These are phyloP conservation scores for Sander vitreus DNA, from an alignment of 2,113 vertebrate species.

Conservation along the genomic window DNA sequence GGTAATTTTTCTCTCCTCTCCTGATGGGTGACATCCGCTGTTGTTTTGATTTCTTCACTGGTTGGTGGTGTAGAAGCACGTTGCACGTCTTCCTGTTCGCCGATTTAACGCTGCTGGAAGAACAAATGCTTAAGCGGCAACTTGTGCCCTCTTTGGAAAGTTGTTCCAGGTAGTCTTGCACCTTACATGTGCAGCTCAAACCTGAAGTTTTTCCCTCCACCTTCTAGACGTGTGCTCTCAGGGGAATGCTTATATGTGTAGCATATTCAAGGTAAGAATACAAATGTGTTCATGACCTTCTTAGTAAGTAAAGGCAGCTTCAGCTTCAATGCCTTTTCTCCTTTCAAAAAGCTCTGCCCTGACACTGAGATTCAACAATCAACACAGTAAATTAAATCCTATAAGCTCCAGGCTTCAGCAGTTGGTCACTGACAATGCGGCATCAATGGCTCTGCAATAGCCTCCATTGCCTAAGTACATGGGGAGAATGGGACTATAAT, in stretches of 20 bases:
- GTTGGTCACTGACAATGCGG: conserved; percentile 50
- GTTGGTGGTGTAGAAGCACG: conserved; percentile 12
- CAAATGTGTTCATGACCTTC: neutral
- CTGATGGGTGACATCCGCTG: conserved; percentile 51
- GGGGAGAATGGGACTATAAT: conserved; percentile 52
- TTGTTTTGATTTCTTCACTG: conserved; percentile 42
- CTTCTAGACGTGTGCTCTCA: neutral
- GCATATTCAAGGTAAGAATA: conserved; percentile 42
- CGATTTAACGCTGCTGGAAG: conserved; percentile 49
- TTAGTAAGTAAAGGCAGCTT: conserved; percentile 13
- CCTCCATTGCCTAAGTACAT: conserved; percentile 45
- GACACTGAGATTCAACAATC: conserved; percentile 48
- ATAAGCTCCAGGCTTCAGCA: conserved; percentile 30
- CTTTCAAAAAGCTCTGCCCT: neutral
- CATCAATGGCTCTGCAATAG: conserved; percentile 43
- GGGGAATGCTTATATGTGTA: neutral
- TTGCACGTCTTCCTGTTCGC: conserved; percentile 27
- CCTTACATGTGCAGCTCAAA: conserved; percentile 47
- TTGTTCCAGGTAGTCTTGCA: conserved; percentile 45
- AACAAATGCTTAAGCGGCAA: conserved; percentile 57
- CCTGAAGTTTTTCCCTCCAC: neutral
- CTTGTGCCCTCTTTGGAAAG: conserved; percentile 65
- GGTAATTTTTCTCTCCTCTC: conserved; percentile 18
- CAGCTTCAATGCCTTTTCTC: neutral
- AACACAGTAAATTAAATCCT: conserved; percentile 57